These are phyloP conservation scores for Helarctos malayanus DNA, from an alignment of 2,797 vertebrate genomes.

Conservation along the genomic window DNA sequence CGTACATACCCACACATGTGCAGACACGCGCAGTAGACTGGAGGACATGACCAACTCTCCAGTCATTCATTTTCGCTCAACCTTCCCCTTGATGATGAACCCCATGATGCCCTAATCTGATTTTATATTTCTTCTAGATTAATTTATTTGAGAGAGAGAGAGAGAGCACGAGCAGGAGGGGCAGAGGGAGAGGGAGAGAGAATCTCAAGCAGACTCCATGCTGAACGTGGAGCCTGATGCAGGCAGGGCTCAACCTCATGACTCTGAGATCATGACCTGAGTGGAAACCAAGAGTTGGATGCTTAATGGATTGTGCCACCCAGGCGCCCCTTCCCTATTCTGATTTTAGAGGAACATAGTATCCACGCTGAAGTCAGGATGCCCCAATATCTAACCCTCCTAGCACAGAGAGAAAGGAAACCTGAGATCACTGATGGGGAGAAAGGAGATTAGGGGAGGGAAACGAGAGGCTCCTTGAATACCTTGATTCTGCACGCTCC, in stretches of 20 bases:
- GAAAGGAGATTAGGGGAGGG: background rate
- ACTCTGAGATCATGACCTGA: background rate
- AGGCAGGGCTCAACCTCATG: background rate
- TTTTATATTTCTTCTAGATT: background rate
- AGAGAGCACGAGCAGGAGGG: background rate
- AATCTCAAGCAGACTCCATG: background rate
- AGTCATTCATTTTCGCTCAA: background rate
- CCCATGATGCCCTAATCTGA: background rate
- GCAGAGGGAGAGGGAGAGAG: background rate
- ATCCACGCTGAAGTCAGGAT: background rate
- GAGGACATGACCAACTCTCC: background rate
- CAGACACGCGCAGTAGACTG: fast-evolving
- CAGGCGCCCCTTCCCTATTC: background rate
- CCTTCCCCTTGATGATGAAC: background rate
- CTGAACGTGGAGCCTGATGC: background rate
- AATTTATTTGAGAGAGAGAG: background rate
- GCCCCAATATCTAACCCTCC: background rate
- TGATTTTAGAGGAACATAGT: background rate
- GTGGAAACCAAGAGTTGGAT: background rate
- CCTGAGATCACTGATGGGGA: background rate
- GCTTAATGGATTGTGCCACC: background rate
- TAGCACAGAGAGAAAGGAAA: background rate
- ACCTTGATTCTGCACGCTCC: background rate
- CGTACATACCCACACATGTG: too few relatives aligned
- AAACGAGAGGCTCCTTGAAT: background rate